phyloP scores from a whole-genome alignment of 2,888 invertebrate genomes.

The Hypomecis atomaria region DNA sequence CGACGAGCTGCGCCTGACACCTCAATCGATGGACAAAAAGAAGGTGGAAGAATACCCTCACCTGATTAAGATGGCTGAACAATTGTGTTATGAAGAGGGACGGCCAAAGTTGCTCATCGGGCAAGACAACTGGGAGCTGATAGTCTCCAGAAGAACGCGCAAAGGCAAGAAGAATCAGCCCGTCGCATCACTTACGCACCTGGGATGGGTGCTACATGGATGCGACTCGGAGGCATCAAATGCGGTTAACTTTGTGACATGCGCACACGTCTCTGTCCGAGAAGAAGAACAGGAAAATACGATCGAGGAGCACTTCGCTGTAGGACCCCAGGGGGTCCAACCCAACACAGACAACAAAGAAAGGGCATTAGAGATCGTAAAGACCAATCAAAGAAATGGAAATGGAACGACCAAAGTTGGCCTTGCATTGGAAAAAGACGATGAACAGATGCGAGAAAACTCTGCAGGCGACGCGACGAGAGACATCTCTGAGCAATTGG shows the following conservation, averaged over 20 bases:
- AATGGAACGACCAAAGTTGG: conserved; percentile 28
- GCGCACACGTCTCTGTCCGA: background rate
- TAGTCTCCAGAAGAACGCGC: background rate
- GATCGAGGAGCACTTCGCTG: conserved; percentile 10
- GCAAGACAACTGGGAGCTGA: conserved; percentile 22
- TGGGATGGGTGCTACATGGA: conserved; percentile 25
- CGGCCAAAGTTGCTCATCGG: conserved; percentile 15
- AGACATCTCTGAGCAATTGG: no score
- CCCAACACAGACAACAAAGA: conserved; percentile 8
- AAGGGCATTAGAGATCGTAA: conserved; percentile 26
- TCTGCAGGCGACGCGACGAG: background rate
- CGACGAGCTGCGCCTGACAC: background rate
- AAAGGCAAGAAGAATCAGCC: background rate
- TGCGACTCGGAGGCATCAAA: background rate
- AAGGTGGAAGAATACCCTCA: background rate
- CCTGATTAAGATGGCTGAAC: background rate
- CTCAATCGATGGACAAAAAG: background rate
- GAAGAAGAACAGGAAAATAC: background rate
- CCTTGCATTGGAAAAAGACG: conserved; percentile 30
- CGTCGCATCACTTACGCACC: conserved; percentile 11
- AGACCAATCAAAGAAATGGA: conserved; percentile 4
- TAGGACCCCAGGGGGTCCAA: conserved; percentile 8
- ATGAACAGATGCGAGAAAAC: conserved; percentile 21
- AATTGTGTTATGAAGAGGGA: conserved; percentile 10
- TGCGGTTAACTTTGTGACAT: background rate